Evolutionary conservation across 1,140 invertebrate genomes (phyloP), one percentile per base, ranked within the genome.

Genomic region (Drosophila burlai): DNA sequence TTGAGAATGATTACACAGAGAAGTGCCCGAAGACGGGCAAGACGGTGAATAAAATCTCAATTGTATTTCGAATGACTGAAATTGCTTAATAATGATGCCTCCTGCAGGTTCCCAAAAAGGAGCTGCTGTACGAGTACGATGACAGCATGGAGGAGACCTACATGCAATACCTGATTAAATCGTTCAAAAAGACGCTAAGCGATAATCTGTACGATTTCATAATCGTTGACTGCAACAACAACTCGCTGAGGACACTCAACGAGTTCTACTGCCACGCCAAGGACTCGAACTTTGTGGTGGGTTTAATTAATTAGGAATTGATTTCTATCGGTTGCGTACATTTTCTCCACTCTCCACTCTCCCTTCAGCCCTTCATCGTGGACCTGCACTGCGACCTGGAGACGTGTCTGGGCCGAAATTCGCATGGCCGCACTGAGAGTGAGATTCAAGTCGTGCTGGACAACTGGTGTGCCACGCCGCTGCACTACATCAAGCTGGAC

Each of bases 151-250:
- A 99, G 93, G 94, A 96, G 50, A 94, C 94, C 29, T 99, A 99
- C 86, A 92, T 96, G 71, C 94, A 94, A 36, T 98, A 97, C 54
- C 94, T 99, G 38, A 94, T 97, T 36, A 98, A 98, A 94, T 96
- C 97, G 18, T 98, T 98, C 86, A 98, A 97, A 86, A 98, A 98
- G 93, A 98, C 97, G 26, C 94, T 99, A 9, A 96, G 96, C 42
- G 97, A 98, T 93, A 97, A 97, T 31, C 98, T 97, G 91, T 99
- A 99, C 92, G 95, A 96, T 57, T 99, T 99, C 92, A 96, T 99
- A 66, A 97, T 99, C 92, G 95, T 98, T 24, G 98, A 99, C 93
- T 96, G 96, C 84, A 95, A 97, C 6, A 97, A 98, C 92, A 96
- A 98, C 74, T 96, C 96, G 85, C 94, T 97, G 21, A 95, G 95